Conservation (phyloP, 2,888 invertebrate genomes). For the Andrena haemorrhoa region DNA sequence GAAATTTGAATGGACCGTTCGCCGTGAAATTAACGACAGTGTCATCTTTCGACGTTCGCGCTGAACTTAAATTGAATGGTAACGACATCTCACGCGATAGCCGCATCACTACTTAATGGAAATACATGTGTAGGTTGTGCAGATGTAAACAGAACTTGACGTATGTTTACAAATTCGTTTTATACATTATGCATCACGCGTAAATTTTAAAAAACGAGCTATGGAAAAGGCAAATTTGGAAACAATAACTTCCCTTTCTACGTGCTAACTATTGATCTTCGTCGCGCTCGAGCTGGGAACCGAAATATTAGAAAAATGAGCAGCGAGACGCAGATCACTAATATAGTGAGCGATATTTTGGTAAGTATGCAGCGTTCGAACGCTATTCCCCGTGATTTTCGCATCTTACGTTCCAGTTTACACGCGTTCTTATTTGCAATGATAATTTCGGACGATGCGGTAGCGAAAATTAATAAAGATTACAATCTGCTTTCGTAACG, state of each 20-base stretch:
- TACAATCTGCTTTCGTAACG: too few species aligned
- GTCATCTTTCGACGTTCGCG: slow-evolving; percentile 33
- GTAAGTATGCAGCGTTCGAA: slow-evolving; percentile 83
- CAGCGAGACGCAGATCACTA: slow-evolving; percentile 87
- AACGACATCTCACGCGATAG: slow-evolving; percentile 31
- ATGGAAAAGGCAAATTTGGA: slow-evolving; percentile 17
- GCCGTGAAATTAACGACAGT: slow-evolving; percentile 7
- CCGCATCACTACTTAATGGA: neutral
- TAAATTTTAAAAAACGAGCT: neutral
- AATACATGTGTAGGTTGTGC: slow-evolving; percentile 34
- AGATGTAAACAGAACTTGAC: slow-evolving; percentile 41
- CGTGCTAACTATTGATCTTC: slow-evolving; percentile 6
- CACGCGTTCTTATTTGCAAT: neutral
- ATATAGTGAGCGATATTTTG: slow-evolving; percentile 89
- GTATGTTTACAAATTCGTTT: slow-evolving; percentile 13
- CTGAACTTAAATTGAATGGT: neutral
- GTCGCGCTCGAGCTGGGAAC: neutral
- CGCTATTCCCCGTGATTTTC: neutral
- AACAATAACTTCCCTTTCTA: neutral
- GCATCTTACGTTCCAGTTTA: neutral
- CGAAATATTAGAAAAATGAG: slow-evolving; percentile 84
- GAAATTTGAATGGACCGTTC: slow-evolving; percentile 39
- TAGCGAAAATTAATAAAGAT: neutral
- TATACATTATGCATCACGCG: neutral
- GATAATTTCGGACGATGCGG: neutral